Evolutionary conservation across 2,888 invertebrate species (phyloP), one percentile per base, ranked within the genome.

Genomic region (Apomyelois bistriatella): DNA sequence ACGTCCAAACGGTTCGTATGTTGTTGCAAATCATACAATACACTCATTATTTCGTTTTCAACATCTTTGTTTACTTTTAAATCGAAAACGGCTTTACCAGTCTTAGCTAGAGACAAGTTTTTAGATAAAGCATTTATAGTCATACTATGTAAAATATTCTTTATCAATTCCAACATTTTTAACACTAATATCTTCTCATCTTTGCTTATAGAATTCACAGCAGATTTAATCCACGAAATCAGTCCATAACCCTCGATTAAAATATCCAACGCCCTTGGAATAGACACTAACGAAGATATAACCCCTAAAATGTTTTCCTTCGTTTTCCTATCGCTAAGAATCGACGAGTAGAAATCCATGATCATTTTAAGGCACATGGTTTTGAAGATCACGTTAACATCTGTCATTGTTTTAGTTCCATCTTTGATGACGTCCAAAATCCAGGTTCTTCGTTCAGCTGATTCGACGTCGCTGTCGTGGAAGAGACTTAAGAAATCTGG

Each of bases 401-500:
- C 98, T 0, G 91, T 86, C 65, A 94, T 92, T 0, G 94, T 93
- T 69, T 94, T 93, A 37, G 96, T 90, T 1, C 98, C 97, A 64
- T 96, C 94, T 12, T 91, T 85, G 32, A 98, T 91, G 7, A 97
- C 82, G 64, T 94, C 92, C 8, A 98, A 83, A 35, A 97, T 94
- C 94, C 98, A 98, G 22, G 90, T 83, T 42, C 96, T 91, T 66
- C 96, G 94, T 0, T 92, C 91, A 15, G 92, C 90, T 52, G 93
- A 91, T 62, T 94, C 92, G 0, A 95, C 90, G 53, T 95, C 95
- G 8, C 94, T 92, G 58, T 95, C 96, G 72, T 96, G 95, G 71
- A 98, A 94, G 36, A 98, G 92, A 50, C 95, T 94, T 56, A 96
- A 93, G 70, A 98, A 94, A 74, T 98, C 98, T 0, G 98, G 98